Conservation (phyloP, 2,888 invertebrate genomes). For the Teinopalpus imperialis region DNA sequence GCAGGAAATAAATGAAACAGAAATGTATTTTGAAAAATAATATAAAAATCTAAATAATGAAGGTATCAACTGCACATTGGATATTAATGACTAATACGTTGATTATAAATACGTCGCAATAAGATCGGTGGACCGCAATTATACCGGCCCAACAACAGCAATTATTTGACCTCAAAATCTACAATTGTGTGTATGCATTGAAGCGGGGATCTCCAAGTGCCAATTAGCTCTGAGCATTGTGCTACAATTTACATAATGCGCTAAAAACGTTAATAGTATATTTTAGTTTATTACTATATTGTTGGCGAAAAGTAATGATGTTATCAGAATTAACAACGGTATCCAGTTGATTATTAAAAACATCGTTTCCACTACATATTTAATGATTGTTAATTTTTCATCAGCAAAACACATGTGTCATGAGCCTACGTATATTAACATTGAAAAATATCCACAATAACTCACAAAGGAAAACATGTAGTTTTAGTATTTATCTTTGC, state of each 20-base stretch:
- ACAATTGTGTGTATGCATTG: slow-evolving; percentile 7
- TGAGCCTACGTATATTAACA: not conserved
- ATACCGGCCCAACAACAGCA: not conserved
- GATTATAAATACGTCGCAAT: too few species aligned
- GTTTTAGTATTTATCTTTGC: slow-evolving; percentile 2
- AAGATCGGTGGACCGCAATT: too few species aligned
- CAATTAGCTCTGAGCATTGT: slow-evolving; percentile 2
- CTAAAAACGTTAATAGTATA: not conserved
- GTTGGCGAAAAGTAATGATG: not conserved
- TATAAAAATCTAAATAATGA: too few species aligned
- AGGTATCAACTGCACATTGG: too few species aligned
- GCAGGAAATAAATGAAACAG: too few species aligned
- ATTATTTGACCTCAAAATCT: slow-evolving; percentile 8
- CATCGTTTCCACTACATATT: too few species aligned
- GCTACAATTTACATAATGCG: not conserved
- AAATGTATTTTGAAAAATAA: too few species aligned
- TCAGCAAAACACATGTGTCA: too few species aligned
- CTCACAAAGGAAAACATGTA: not conserved
- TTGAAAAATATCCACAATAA: slow-evolving; percentile 5
- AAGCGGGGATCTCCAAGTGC: not conserved
- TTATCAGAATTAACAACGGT: too few species aligned
- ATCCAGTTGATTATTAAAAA: not conserved
- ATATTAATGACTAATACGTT: too few species aligned
- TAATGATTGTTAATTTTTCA: too few species aligned
- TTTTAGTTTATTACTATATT: not conserved